These are phyloP conservation scores for Ganaspis sp. DNA, from an alignment of 1,140 invertebrate genomes.

Conservation along the genomic window DNA sequence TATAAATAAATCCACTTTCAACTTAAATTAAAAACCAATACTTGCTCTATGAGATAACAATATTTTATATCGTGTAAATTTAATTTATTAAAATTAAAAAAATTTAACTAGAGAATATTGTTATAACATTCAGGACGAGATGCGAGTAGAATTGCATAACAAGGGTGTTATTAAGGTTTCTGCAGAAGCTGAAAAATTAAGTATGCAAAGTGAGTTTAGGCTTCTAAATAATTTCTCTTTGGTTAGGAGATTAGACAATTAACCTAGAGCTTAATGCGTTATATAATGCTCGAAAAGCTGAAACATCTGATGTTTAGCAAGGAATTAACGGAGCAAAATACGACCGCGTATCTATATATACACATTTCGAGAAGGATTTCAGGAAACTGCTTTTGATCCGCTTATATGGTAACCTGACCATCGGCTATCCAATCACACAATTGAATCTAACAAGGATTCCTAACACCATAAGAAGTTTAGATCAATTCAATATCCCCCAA, in stretches of 20 bases:
- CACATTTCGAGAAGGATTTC: constrained; percentile 8
- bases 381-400: constrained; percentile 51
- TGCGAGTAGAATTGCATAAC: too few relatives aligned
- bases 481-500: too few relatives aligned
- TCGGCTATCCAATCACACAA: constrained; percentile 43
- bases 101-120: too few relatives aligned
- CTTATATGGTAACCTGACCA: constrained; percentile 55
- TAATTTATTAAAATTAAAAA: too few relatives aligned
- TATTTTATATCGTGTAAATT: too few relatives aligned
- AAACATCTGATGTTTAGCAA: neutral
- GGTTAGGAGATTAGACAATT: neutral
- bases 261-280: neutral
- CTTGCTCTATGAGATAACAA: too few relatives aligned
- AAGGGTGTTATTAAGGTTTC: neutral
- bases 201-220: neutral
- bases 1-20: too few relatives aligned
- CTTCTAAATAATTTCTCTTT: neutral
- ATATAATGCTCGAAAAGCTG: neutral
- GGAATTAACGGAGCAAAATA: neutral
- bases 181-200: neutral
- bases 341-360: neutral
- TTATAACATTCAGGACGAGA: too few relatives aligned
- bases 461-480: too few relatives aligned
- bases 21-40: too few relatives aligned
- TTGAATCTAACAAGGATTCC: neutral